Conservation (phyloP, 2,113 vertebrate species). For the Felis chaus region DNA sequence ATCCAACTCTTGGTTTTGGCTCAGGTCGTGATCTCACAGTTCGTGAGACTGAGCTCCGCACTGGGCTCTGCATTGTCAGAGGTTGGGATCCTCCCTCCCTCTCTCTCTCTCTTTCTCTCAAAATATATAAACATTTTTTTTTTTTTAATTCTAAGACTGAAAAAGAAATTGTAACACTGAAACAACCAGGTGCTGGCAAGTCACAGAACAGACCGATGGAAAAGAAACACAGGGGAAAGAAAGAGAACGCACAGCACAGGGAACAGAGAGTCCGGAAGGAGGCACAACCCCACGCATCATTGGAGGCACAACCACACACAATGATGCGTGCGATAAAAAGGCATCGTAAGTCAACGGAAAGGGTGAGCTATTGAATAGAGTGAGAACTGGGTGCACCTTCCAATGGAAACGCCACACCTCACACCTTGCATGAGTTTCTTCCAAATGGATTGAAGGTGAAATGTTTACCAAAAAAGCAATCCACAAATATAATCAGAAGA, state of each 20-base stretch:
- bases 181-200: background rate
- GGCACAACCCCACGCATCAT: too few species aligned
- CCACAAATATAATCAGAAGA: background rate
- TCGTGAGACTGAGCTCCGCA: too few species aligned
- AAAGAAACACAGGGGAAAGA: background rate
- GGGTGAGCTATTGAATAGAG: background rate
- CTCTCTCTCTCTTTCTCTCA: too few species aligned
- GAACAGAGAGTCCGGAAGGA: background rate
- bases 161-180: background rate
- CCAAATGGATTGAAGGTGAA: background rate
- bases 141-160: too few species aligned
- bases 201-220: background rate
- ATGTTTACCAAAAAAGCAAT: background rate
- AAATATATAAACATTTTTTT: too few species aligned
- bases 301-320: background rate
- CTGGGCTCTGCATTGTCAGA: too few species aligned
- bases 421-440: background rate
- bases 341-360: background rate
- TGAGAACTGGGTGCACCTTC: background rate
- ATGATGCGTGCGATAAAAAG: background rate
- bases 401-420: background rate
- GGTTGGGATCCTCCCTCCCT: too few species aligned
- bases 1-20: too few species aligned
- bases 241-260: too few species aligned
- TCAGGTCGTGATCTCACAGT: too few species aligned